Evolutionary conservation across 1,140 invertebrate species (phyloP).

Genomic region (Carposina sasakii): DNA sequence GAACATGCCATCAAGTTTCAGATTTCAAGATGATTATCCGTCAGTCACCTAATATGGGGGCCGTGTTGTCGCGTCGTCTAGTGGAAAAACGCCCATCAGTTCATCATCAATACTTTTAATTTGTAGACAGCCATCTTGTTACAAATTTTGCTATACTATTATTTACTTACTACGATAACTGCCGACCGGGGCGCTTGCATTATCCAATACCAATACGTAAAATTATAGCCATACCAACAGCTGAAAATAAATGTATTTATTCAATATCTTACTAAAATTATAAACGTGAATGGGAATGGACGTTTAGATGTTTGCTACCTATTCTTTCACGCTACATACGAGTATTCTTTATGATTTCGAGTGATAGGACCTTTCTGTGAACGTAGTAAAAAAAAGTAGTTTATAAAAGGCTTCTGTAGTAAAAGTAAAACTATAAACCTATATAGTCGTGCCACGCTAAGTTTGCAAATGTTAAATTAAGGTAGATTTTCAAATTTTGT

Average conservation of each 20-base stretch:
- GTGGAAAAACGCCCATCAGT: no score
- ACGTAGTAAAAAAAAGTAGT: no score
- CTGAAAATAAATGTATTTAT: conserved; percentile 55
- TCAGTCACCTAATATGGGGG: no score
- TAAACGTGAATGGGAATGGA: neutral
- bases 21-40: neutral
- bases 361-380: no score
- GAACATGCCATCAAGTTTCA: neutral
- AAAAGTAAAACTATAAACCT: no score
- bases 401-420: no score
- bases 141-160: neutral
- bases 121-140: neutral
- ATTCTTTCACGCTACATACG: neutral
- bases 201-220: conserved; percentile 88
- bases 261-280: neutral
- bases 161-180: conserved; percentile 81
- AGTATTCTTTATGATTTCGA: no score
- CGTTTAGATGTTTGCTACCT: neutral
- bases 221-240: conserved; percentile 91
- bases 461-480: no score
- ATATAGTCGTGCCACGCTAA: no score
- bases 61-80: no score
- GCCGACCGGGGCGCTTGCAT: conserved; percentile 86
- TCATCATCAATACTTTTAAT: neutral
- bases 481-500: no score